A percentile compares a stretch with the other conserved stretches of the same genome.
phyloP scores from a whole-genome alignment of 2,797 vertebrate species.

The Myiothlypis chrysogaster region DNA sequence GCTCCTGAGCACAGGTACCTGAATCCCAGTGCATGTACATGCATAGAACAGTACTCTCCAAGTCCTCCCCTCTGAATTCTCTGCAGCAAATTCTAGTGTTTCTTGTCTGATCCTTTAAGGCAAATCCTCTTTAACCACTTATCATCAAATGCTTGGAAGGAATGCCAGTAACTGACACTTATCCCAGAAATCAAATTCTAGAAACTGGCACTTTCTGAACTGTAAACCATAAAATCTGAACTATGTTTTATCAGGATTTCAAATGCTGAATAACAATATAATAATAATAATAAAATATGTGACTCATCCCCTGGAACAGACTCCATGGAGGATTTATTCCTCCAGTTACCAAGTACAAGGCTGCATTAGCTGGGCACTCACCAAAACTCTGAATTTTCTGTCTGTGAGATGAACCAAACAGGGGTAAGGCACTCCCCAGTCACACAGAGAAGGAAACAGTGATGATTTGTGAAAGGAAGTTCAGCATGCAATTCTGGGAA shows the following conservation, averaged over 20 bases:
- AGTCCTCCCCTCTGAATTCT: background rate
- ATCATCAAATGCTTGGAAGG: background rate
- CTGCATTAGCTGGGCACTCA: background rate
- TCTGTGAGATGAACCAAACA: background rate
- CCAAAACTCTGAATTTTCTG: background rate
- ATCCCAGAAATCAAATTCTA: background rate
- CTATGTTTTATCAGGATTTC: background rate
- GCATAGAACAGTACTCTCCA: accelerated
- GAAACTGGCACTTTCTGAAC: background rate
- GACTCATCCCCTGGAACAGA: background rate
- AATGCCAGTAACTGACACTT: background rate
- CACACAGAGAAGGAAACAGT: background rate
- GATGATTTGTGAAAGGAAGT: background rate
- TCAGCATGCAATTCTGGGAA: background rate
- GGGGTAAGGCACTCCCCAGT: background rate
- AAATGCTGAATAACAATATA: background rate
- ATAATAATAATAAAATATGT: background rate
- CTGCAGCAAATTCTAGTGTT: background rate
- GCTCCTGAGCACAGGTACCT: background rate
- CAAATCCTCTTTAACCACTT: conserved; percentile 33
- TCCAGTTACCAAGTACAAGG: background rate
- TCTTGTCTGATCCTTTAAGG: background rate
- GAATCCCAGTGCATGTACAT: background rate
- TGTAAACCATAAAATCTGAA: background rate
- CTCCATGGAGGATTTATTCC: background rate